Base-by-base conservation (phyloP, 2,797 vertebrate genomes). In the Pseudopleuronectes americanus region DNA sequence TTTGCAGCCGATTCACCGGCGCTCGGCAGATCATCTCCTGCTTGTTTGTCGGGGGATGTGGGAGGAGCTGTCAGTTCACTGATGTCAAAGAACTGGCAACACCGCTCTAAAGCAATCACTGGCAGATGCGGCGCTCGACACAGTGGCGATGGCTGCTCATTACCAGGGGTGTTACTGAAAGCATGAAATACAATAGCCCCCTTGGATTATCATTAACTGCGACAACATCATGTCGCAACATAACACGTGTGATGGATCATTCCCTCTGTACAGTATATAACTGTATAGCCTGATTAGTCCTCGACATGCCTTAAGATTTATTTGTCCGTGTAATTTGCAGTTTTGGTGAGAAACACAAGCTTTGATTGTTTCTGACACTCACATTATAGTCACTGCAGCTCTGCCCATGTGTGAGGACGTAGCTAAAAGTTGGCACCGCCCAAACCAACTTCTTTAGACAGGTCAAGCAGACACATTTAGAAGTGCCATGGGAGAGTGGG, bases 71-170 rank as follows among this genome's bases (percentile, higher is more conserved):
- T 82, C 33, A 33, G 67, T 78, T 83, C 66, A 74, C 26, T 78
- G 69, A 76, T 85, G 77, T 88, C 74, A 64, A 59, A 70, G 64
- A 71, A 77, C 61, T 53, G 54, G 51, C 64, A 62, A 71, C 74
- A 21, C 65, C 26, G 63, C 76, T 65, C 28, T 64, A 49, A 70
- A 79, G 63, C 79, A 74, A 84, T 80, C 70, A 71, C 68, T 31
- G 71, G 73, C 64, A 71, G 70, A 79, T 76, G 69, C 61, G 13
- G 21, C 41, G 71, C 65, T 77, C 54, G 58, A 73, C 68, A 38
- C 47, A 49, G 63, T 59, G 49, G 73, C 76, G 51, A 41, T 47
- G 23, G 59, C 67, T 56, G 67, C 75, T 84, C 68, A 79, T 79
- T 72, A 80, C 49, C 48, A 28, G 57, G 56, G 24, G 36, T 71